Percentiles rank a stretch among this genome's conserved stretches.
Conservation (phyloP, 2,888 invertebrate genomes). For the Drosophila suboccidentalis region DNA sequence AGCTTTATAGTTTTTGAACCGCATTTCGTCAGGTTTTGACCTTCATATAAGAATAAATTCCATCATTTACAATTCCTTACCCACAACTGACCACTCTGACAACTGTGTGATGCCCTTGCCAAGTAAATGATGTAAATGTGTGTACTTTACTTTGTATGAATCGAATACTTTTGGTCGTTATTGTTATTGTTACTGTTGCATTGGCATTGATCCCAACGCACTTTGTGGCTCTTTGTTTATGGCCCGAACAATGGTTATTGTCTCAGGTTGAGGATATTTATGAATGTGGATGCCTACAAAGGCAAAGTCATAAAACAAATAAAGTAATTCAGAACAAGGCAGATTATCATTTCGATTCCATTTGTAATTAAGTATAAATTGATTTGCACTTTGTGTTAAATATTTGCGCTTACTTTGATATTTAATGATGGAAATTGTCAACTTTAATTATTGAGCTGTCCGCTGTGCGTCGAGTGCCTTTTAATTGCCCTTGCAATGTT, state of each 20-base stretch:
- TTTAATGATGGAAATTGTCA: constrained; percentile 7
- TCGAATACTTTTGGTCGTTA: constrained; percentile 29
- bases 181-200: constrained; percentile 25
- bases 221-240: constrained; percentile 38
- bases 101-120: constrained; percentile 9
- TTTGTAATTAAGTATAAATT: constrained; percentile 1
- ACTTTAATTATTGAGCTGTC: constrained; percentile 32
- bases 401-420: not conserved
- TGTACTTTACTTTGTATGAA: constrained; percentile 16
- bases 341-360: constrained; percentile 6
- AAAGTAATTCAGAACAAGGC: constrained; percentile 24
- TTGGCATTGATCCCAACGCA: constrained; percentile 44
- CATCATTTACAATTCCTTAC: constrained; percentile 20
- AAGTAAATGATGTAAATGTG: not conserved
- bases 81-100: constrained; percentile 2
- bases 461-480: constrained; percentile 37
- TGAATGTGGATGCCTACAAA: constrained; percentile 20
- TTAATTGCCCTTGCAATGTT: constrained; percentile 58
- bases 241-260: constrained; percentile 53
- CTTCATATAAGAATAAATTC: constrained; percentile 30
- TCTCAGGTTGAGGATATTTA: constrained; percentile 24
- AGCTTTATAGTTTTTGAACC: constrained; percentile 1
- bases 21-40: constrained; percentile 28
- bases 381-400: constrained; percentile 1
- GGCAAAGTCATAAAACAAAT: constrained; percentile 26